phyloP scores from a whole-genome alignment of 2,113 vertebrate genomes.

The Eupsittula cactorum region DNA sequence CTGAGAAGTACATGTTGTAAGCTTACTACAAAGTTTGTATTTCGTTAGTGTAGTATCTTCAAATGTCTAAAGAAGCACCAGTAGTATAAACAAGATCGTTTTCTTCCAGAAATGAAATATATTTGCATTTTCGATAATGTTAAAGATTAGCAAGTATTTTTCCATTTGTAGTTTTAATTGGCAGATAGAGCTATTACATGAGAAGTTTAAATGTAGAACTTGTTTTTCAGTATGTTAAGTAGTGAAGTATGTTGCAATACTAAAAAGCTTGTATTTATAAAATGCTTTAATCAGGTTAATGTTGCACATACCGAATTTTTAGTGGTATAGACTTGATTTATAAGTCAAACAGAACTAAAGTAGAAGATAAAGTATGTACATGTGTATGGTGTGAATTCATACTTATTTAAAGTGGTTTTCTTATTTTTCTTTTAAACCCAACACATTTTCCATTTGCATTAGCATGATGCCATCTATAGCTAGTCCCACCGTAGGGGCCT shows the following conservation, averaged over 20 bases:
- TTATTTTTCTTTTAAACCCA: neutral
- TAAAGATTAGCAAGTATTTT: slow-evolving; percentile 78
- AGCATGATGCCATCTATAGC: slow-evolving; percentile 71
- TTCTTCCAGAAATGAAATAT: slow-evolving; percentile 71
- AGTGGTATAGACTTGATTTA: slow-evolving; percentile 67
- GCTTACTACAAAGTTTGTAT: slow-evolving; percentile 71
- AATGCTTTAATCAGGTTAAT: slow-evolving; percentile 72
- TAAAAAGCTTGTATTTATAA: slow-evolving; percentile 78
- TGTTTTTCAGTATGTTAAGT: slow-evolving; percentile 69
- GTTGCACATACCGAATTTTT: slow-evolving; percentile 71
- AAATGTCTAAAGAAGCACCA: slow-evolving; percentile 44
- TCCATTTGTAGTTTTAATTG: slow-evolving; percentile 70
- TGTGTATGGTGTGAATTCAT: slow-evolving; percentile 66
- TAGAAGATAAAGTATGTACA: slow-evolving; percentile 26
- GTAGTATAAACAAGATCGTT: slow-evolving; percentile 62
- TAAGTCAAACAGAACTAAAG: slow-evolving; percentile 61
- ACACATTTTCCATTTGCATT: slow-evolving; percentile 67
- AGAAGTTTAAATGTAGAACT: slow-evolving; percentile 71
- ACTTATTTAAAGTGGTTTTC: slow-evolving; percentile 66
- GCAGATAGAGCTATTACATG: slow-evolving; percentile 68
- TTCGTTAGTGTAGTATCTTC: slow-evolving; percentile 67
- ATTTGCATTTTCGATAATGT: slow-evolving; percentile 74
- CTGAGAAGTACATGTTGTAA: slow-evolving; percentile 69
- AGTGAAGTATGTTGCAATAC: slow-evolving; percentile 72
- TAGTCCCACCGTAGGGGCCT: slow-evolving; percentile 67